Percentiles rank a stretch among this genome's conserved stretches.
phyloP scores from a whole-genome alignment of 2,113 vertebrate genomes.

The Turnix velox region DNA sequence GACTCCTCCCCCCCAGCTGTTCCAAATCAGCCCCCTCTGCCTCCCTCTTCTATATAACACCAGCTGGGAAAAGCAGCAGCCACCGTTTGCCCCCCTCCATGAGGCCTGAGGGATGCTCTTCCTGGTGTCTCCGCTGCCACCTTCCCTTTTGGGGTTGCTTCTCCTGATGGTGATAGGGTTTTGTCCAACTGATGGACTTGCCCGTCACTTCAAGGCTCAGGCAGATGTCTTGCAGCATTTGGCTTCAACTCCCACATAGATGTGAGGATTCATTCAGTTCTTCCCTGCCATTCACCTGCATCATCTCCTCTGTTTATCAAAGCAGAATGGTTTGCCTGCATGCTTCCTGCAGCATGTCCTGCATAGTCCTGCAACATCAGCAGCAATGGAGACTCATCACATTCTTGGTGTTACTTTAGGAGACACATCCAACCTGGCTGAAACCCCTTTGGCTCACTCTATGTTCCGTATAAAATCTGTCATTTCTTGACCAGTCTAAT shows the following conservation, averaged over 20 bases:
- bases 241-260: not conserved
- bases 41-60: too few species aligned
- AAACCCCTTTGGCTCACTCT: not conserved
- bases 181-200: not conserved
- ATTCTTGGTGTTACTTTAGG: not conserved
- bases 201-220: not conserved
- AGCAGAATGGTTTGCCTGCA: not conserved
- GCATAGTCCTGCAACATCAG: too few species aligned
- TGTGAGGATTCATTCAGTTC: not conserved
- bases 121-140: too few species aligned
- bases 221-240: not conserved
- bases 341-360: not conserved
- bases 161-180: not conserved
- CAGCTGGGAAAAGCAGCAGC: too few species aligned
- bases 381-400: fast-evolving
- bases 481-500: not conserved
- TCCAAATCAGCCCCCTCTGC: too few species aligned
- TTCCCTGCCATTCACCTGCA: not conserved
- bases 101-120: too few species aligned
- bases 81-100: too few species aligned
- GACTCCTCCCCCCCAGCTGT: too few species aligned
- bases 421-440: not conserved
- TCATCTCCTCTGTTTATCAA: not conserved
- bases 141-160: not conserved
- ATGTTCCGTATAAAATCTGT: not conserved